Conservation (phyloP, 2,888 invertebrate genomes). For the Diplazon laetatorius region DNA sequence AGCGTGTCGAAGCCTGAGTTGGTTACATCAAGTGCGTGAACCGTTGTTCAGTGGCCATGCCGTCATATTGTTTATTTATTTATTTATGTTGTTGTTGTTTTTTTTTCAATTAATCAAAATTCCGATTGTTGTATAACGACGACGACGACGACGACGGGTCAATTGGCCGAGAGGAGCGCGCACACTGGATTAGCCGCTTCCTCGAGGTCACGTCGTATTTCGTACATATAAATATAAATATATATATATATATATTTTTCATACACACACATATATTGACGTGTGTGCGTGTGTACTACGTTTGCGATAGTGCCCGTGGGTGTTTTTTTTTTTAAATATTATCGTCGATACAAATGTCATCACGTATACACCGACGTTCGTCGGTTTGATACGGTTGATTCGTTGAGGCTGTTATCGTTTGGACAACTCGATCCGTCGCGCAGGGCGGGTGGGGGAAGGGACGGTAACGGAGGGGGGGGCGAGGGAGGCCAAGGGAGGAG, state of each 20-base stretch:
- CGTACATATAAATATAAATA: constrained; percentile 5
- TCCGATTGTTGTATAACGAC: constrained; percentile 20
- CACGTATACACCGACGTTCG: background rate
- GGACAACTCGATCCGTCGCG: no score
- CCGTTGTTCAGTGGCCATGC: no score
- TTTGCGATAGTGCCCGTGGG: no score
- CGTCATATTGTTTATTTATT: no score
- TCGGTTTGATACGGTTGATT: constrained; percentile 2
- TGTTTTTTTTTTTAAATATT: no score
- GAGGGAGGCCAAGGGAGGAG: no score
- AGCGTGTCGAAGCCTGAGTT: background rate
- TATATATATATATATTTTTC: background rate
- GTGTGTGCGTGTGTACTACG: constrained; percentile 57
- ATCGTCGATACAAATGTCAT: background rate
- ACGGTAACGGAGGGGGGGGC: no score
- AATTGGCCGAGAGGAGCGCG: constrained; percentile 74
- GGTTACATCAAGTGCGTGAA: background rate
- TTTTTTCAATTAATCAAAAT: background rate
- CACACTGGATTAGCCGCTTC: constrained; percentile 79
- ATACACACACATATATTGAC: constrained; percentile 11
- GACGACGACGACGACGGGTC: constrained; percentile 49
- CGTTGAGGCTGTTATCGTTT: background rate
- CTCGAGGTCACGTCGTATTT: constrained; percentile 61
- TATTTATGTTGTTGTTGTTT: no score
- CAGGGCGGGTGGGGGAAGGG: no score